Evolutionary conservation across 2,797 vertebrate genomes (phyloP).

Genomic region (Yasuhikotakia modesta): DNA sequence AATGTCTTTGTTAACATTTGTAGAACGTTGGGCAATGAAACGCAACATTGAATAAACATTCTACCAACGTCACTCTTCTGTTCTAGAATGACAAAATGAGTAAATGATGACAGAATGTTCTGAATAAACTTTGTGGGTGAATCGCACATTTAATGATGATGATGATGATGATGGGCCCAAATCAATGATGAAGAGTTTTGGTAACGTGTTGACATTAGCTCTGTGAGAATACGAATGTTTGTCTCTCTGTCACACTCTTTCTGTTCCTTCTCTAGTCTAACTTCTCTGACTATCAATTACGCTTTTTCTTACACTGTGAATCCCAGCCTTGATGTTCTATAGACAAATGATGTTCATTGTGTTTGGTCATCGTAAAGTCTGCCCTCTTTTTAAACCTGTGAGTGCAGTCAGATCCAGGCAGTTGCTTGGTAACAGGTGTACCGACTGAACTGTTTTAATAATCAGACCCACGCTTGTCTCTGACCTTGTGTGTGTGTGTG

Average conservation of each 20-base stretch:
- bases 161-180: not conserved
- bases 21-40: too few relatives aligned
- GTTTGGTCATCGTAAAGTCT: conserved; percentile 30
- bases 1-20: too few relatives aligned
- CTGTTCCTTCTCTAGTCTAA: not conserved
- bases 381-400: conserved; percentile 19
- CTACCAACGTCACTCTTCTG: too few relatives aligned
- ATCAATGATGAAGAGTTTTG: not conserved
- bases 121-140: not conserved
- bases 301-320: too few relatives aligned
- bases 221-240: not conserved
- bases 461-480: conserved; percentile 48
- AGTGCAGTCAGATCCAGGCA: conserved; percentile 36
- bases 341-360: conserved; percentile 18
- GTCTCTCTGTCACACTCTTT: not conserved
- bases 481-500: conserved; percentile 60
- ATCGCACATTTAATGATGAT: too few relatives aligned
- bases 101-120: too few relatives aligned
- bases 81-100: too few relatives aligned
- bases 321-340: conserved; percentile 21
- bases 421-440: conserved; percentile 62
- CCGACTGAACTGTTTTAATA: conserved; percentile 56
- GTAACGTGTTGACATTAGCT: not conserved
- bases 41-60: too few relatives aligned
- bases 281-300: not conserved